Evolutionary conservation across 2,797 vertebrate genomes (phyloP).

Genomic region (Sebastes variabilis): DNA sequence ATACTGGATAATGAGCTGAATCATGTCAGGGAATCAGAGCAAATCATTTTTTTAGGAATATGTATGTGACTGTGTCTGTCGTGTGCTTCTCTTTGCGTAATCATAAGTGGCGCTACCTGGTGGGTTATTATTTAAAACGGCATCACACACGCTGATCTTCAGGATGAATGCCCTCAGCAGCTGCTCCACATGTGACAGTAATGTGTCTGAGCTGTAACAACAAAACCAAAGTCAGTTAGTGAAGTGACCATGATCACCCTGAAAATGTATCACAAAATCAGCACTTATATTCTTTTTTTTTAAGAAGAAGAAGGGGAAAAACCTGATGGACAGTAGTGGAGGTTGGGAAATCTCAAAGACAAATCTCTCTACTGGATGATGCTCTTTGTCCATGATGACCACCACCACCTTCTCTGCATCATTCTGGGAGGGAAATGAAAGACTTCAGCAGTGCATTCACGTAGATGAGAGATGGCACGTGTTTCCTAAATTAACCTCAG

Average conservation of each 20-base stretch:
- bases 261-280: neutral
- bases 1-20: neutral
- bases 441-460: neutral
- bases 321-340: conserved; percentile 94
- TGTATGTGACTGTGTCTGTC: neutral
- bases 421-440: conserved; percentile 80
- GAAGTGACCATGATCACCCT: neutral
- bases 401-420: conserved; percentile 98
- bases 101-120: conserved; percentile 83
- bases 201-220: conserved; percentile 88
- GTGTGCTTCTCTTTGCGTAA: neutral
- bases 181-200: conserved; percentile 95
- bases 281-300: neutral
- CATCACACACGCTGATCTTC: conserved; percentile 98
- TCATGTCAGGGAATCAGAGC: neutral
- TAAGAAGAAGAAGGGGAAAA: neutral
- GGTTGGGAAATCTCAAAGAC: conserved; percentile 98
- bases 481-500: neutral
- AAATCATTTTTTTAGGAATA: neutral
- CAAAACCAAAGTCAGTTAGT: neutral
- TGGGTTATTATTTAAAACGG: conserved; percentile 94
- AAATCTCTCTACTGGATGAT: conserved; percentile 97
- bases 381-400: conserved; percentile 98
- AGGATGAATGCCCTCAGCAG: conserved; percentile 95
- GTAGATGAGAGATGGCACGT: fast-evolving